phyloP scores from a whole-genome alignment of 2,113 vertebrate genomes.

The Platichthys stellatus region DNA sequence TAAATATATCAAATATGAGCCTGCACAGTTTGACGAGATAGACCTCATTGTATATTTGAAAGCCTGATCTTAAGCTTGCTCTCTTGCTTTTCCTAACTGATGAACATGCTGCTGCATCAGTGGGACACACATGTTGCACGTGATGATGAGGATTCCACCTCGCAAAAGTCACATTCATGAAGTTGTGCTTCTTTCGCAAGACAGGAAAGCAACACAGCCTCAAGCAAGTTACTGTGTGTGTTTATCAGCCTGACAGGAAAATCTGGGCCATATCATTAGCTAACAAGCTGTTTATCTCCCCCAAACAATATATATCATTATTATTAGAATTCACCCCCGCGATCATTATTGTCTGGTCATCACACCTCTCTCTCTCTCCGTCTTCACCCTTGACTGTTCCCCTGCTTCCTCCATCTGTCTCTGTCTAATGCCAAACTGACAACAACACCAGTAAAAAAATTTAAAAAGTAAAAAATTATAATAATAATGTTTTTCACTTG shows the following conservation, averaged over 20 bases:
- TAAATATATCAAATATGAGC: no score
- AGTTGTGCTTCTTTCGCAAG: no score
- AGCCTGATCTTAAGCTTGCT: no score
- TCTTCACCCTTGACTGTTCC: neutral
- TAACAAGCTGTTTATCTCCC: constrained; percentile 17
- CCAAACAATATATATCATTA: neutral
- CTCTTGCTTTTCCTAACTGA: no score
- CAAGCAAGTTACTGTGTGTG: neutral
- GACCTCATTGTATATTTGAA: no score
- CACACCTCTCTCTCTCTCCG: neutral
- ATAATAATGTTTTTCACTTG: neutral
- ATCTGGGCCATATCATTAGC: neutral
- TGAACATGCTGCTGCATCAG: no score
- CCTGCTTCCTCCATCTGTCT: constrained; percentile 34
- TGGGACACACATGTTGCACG: no score
- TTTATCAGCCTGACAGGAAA: neutral
- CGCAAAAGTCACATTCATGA: no score
- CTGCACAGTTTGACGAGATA: no score
- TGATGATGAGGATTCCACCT: no score
- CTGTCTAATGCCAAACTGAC: constrained; percentile 4
- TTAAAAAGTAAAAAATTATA: neutral
- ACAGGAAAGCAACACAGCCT: neutral
- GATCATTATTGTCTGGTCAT: constrained; percentile 2
- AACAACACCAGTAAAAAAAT: neutral
- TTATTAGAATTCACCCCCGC: neutral